Base-by-base conservation (phyloP, 2,888 invertebrate genomes). In the Microctonus aethiopoides region DNA sequence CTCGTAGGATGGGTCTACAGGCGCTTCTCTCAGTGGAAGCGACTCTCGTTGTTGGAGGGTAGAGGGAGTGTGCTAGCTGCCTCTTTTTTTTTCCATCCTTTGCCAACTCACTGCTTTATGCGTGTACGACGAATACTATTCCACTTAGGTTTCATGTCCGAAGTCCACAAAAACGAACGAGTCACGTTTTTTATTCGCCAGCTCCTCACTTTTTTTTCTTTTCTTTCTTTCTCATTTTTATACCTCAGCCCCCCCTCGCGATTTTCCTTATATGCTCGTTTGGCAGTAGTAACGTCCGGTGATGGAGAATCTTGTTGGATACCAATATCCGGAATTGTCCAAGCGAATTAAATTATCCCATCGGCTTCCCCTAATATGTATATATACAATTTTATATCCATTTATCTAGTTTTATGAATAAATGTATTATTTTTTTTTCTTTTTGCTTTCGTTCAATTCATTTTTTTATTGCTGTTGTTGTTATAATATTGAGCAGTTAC, bases 311-410 rank as follows among this genome's bases (percentile, higher is more conserved):
- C 75, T 76, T 66, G 74, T 73, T 69, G 75, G 80, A 81, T 83
- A 82, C 81, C 82, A 78, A 82, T 83, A 83, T 82, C 78, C 75
- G 74, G 77, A 76, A 79, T 80, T 79, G 79, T 78, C 51, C 54
- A 68, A 22, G 52, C 13, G 13, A 59, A 46, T 11, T 16, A 16
- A 63, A 56, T 63, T 56, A 29, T 52, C 51, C 34, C 68, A 56
- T 39, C 39, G 24, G 46, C 22, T 46, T 24, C 36, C 51, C 20
- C 51, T 29, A 24, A 24, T 54, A 52, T 26, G 26, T 4, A 5
- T 13, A 11, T 7, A 46, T 46, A 20, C 13, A n/a, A 26, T 26
- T 46, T 7, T 7, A 46, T n/a, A 20, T 16, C 16, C 16, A n/a
- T 16, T 16, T 46, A 46, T 46, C 9, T 7, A n/a, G 7, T 16